Evolutionary conservation across 1,140 invertebrate species (phyloP), one percentile per base, ranked within the genome.

Genomic region (Helicoverpa zea): DNA sequence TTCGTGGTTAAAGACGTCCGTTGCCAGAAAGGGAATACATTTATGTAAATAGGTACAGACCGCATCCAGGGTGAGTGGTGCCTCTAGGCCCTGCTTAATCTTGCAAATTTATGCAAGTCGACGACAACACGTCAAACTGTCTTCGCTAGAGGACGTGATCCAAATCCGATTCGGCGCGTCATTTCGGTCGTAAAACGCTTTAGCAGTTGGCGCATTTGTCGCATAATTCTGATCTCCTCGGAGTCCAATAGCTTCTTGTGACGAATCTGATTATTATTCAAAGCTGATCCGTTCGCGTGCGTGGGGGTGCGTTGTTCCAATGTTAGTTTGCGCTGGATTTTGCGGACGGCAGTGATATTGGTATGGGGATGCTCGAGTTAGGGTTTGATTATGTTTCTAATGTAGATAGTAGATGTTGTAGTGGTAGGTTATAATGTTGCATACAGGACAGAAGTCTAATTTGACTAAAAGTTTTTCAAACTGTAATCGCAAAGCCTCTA

Each of bases 61-160:
- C 86, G 82, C 85, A 83, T 83, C 81, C 84, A 86, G 73, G 83
- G 84, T 61, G 86, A 84, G 82, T 73, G 68, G 59, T 77, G 75
- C 66, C 23, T 16, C 75, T 16, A 58, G 86, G 81, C 75, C 68
- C 88, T 88, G 87, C 84, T 92, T 93, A 92, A 91, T 92, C 89
- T 91, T 92, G 91, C 90, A 94, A 94, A 94, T 92, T 92, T 93
- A 93, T 93, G 92, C 91, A 91, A 93, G 88, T 89, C 89, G 87
- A 86, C 86, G 87, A 90, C 91, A 90, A 88, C 90, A 91, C 89
- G 90, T 92, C 91, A 93, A 90, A 91, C 90, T 89, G 90, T 91
- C 92, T 92, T 92, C 90, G 85, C 84, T 85, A 76, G 85, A 90
- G 86, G 85, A 93, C 91, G 92, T 93, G 92, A 94, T 94, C 92